Base-by-base conservation (phyloP, 2,113 vertebrate species). In the Chaetops frenatus region DNA sequence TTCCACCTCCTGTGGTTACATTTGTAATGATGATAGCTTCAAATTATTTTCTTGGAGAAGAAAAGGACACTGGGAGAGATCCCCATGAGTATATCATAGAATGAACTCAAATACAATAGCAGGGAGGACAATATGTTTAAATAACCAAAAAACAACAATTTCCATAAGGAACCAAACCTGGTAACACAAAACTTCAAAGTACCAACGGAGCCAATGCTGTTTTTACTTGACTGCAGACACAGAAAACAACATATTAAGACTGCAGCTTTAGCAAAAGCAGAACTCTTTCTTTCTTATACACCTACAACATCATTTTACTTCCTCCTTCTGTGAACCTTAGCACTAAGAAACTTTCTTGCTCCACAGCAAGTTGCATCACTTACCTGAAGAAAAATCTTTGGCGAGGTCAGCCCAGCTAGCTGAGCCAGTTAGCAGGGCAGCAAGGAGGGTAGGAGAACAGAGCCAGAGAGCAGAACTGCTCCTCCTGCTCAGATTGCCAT, bases 121-220 rank as follows among this genome's bases (percentile, higher is more conserved):
- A 67, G 8, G 5, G 28, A 93, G 11, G 40, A 51, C 1, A 58
- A 51, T 36, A 64, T 22, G 31, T 77, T 74, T 27, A 86, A 76
- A 76, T 5, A 0, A 72, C 13, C 38, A 79, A 76, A 93, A 58
- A 92, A 81, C 10, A 28, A 40, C 6, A 9, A 7, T 47, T 70
- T 71, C 61, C 33, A 45, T 21, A 45, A 9, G 6, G 35, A 90
- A 82, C 24, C 27, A 72, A 90, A 48, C 23, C 22, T 16, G 3
- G 20, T 88, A 71, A 79, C 33, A 56, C 9, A 47, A 5, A 80
- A 9, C 13, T 64, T 74, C 15, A 38, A 84, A 81, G 12, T 54
- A 51, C 9, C 1, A 1, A 27, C 11, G 56, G 9, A 64, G 11
- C 7, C 9, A 66, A 12, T 5, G 7, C 5, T 8, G 2, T 33